A percentile compares a stretch with the other conserved stretches of the same genome.
phyloP scores from a whole-genome alignment of 2,797 vertebrate genomes.

The Pitangus sulphuratus region DNA sequence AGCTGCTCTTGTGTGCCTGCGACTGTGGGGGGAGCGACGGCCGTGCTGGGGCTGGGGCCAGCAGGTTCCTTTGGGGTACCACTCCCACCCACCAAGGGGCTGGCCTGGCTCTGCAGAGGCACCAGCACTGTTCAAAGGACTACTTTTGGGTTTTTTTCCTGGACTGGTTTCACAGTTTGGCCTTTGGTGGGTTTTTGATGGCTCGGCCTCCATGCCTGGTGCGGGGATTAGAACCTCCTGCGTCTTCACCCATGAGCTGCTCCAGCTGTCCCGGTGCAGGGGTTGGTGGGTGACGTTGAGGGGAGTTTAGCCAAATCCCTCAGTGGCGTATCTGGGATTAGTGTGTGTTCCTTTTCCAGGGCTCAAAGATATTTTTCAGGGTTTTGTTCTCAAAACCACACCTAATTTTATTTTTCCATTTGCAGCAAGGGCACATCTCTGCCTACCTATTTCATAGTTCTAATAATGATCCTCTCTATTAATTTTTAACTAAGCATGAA shows the following conservation, averaged over 20 bases:
- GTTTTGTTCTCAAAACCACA: background rate
- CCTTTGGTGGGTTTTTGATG: background rate
- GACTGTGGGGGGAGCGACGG: rapidly evolving
- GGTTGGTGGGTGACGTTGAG: rapidly evolving
- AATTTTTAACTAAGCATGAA: background rate
- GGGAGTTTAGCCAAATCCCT: background rate
- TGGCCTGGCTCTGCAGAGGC: background rate
- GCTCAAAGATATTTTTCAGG: background rate
- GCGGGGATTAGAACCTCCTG: background rate
- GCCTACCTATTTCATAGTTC: background rate
- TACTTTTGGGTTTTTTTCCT: rapidly evolving
- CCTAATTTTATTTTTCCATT: background rate
- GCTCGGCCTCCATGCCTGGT: background rate
- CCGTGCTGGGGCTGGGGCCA: rapidly evolving
- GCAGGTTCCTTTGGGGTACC: background rate
- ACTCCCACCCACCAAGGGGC: rapidly evolving
- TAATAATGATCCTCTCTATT: background rate
- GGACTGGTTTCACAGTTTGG: background rate
- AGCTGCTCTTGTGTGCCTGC: rapidly evolving
- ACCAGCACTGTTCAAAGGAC: rapidly evolving
- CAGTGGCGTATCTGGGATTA: rapidly evolving
- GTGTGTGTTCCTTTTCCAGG: background rate
- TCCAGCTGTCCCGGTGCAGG: background rate
- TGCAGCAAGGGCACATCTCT: background rate
- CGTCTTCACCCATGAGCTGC: background rate